Percentiles rank a stretch among this genome's conserved stretches.
Conservation (phyloP, 2,888 invertebrate genomes). For the Mayetiola destructor region DNA sequence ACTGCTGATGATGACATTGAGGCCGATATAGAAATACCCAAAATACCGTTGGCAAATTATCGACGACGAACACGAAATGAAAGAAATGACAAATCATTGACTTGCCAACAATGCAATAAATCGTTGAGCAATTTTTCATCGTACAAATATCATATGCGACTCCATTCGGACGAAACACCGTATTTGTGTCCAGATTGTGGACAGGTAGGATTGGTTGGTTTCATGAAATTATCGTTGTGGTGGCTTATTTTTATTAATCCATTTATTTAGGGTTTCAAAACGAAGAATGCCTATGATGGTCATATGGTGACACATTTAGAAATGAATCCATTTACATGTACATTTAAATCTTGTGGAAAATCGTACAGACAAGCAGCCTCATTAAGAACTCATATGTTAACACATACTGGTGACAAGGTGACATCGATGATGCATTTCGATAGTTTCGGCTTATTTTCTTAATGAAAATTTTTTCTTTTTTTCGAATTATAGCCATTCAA, state of each 20-base stretch:
- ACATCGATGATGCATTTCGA: too few species aligned
- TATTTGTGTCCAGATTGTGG: constrained; percentile 30
- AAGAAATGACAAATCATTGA: constrained; percentile 20
- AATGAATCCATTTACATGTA: constrained; percentile 31
- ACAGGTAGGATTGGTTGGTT: too few species aligned
- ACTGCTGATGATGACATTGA: not conserved
- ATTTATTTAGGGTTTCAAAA: constrained; percentile 34
- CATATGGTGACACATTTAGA: constrained; percentile 30
- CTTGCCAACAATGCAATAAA: constrained; percentile 28
- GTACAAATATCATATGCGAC: constrained; percentile 32
- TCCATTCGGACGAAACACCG: constrained; percentile 31
- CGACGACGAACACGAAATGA: constrained; percentile 15
- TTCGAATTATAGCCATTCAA: constrained; percentile 29
- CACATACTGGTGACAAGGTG: constrained; percentile 26
- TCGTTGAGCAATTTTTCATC: constrained; percentile 31
- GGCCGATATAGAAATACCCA: not conserved
- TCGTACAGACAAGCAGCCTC: constrained; percentile 31
- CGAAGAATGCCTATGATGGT: constrained; percentile 32
- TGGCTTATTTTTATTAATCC: too few species aligned
- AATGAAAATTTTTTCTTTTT: not conserved
- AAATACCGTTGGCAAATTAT: constrained; percentile 14
- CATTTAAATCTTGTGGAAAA: constrained; percentile 29
- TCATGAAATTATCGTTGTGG: too few species aligned
- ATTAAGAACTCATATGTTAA: constrained; percentile 28
- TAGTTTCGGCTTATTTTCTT: not conserved